Evolutionary conservation across 2,888 invertebrate species (phyloP), one percentile per base, ranked within the genome.

Genomic region (Rambutsinella grinnellia): DNA sequence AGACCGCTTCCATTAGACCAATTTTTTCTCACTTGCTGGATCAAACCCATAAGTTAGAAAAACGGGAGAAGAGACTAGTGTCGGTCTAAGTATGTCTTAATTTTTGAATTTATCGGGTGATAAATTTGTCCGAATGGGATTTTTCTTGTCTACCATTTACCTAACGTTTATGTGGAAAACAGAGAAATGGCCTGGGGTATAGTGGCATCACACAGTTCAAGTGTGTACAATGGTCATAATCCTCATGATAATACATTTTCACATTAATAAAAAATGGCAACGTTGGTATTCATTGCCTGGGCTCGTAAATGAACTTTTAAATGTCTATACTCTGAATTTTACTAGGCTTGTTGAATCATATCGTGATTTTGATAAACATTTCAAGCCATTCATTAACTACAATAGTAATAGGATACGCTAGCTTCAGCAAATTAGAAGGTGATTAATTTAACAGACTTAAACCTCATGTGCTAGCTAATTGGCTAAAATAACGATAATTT

Each of bases 51-150:
- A 70, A 65, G 70, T 76, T 71, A 68, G 44, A 15, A 57, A 21
- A 19, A 62, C 28, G 46, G 57, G 57, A 71, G 63, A 66, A 44
- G 51, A 60, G 62, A 74, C 51, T 63, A 67, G 69, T 57, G 74
- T 68, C 51, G 47, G 62, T 78, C 72, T 81, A 81, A 82, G 79
- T 79, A 78, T 75, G 82, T 81, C 82, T 82, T 82, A 81, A 82
- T 82, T 82, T 82, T 81, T 80, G 80, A 82, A 82, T 82, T 82
- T 82, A 82, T 82, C 81, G 78, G 71, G 80, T 71, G 80, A 82
- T 82, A 82, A 82, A 82, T 82, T 81, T 80, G 80, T 76, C 75
- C 53, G 77, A 80, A 82, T 81, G 81, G 81, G 82, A 81, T 81
- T 79, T 81, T 76, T 70, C 65, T 56, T 54, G 65, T 60, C 56